A percentile compares a stretch with the other conserved stretches of the same genome.
Evolutionary conservation across 2,888 invertebrate genomes (phyloP).

Genomic region (Philereme vetulata): DNA sequence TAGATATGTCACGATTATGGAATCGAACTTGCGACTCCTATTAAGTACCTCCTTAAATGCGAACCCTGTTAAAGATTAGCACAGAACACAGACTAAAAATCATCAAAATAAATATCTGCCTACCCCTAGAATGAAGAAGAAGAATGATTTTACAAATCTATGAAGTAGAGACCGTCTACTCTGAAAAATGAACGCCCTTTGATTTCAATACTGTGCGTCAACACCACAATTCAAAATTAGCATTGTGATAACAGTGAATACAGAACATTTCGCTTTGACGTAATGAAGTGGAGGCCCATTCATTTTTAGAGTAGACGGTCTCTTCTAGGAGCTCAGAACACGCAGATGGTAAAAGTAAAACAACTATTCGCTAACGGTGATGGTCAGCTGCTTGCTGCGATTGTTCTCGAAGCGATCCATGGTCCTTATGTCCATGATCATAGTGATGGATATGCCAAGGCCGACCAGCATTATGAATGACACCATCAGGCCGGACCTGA

Average conservation of each 20-base stretch:
- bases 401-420: conserved; percentile 99
- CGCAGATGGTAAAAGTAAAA: conserved; percentile 1
- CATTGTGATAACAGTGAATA: too few relatives aligned
- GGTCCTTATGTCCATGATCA: conserved; percentile 96
- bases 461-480: conserved; percentile 89
- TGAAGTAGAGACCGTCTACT: neutral
- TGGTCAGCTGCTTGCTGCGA: conserved; percentile 95
- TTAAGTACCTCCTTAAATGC: neutral
- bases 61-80: too few relatives aligned
- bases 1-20: conserved; percentile 16
- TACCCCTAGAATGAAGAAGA: neutral
- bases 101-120: neutral
- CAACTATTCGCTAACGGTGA: conserved; percentile 86
- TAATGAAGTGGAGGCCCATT: too few relatives aligned
- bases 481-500: conserved; percentile 91
- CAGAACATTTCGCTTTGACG: too few relatives aligned
- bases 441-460: conserved; percentile 90
- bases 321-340: conserved; percentile 13
- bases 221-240: too few relatives aligned
- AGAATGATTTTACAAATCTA: neutral
- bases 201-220: neutral
- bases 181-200: too few relatives aligned
- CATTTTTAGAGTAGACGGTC: too few relatives aligned
- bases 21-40: conserved; percentile 18
- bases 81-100: too few relatives aligned